A percentile compares a stretch with the other conserved stretches of the same genome.
phyloP scores from a whole-genome alignment of 1,140 invertebrate species.

The Drosophila willistoni region DNA sequence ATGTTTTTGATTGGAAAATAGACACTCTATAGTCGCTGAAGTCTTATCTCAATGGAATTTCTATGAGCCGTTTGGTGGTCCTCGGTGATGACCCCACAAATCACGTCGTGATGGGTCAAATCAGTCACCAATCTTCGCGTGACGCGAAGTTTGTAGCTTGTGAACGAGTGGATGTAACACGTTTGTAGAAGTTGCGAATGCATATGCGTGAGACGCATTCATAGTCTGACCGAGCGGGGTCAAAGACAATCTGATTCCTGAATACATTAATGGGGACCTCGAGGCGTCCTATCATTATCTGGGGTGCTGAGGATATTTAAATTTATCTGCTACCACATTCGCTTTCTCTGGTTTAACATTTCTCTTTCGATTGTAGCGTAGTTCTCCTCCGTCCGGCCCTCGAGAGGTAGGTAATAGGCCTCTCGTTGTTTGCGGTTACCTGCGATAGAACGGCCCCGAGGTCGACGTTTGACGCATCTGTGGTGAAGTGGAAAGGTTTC shows the following conservation, averaged over 20 bases:
- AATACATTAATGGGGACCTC: too few relatives aligned
- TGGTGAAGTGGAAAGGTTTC: too few relatives aligned
- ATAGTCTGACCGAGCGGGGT: not conserved
- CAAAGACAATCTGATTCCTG: constrained; percentile 15
- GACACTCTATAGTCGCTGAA: not conserved
- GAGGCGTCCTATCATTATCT: too few relatives aligned
- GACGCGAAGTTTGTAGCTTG: not conserved
- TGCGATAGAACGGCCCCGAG: too few relatives aligned
- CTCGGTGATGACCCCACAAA: not conserved
- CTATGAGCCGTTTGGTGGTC: not conserved
- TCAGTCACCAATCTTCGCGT: not conserved
- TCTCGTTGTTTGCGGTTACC: too few relatives aligned
- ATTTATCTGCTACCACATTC: too few relatives aligned
- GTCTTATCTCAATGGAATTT: not conserved
- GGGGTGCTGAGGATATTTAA: fast-evolving
- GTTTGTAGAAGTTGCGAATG: not conserved
- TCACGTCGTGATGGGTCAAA: too few relatives aligned
- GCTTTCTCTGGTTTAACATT: too few relatives aligned
- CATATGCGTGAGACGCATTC: not conserved
- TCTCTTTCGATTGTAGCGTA: too few relatives aligned
- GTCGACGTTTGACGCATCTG: too few relatives aligned
- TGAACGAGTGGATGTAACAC: not conserved
- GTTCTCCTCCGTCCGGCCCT: too few relatives aligned
- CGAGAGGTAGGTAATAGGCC: too few relatives aligned
- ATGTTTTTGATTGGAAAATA: not conserved